phyloP scores from a whole-genome alignment of 2,797 vertebrate species.

The Phalanger gymnotis region DNA sequence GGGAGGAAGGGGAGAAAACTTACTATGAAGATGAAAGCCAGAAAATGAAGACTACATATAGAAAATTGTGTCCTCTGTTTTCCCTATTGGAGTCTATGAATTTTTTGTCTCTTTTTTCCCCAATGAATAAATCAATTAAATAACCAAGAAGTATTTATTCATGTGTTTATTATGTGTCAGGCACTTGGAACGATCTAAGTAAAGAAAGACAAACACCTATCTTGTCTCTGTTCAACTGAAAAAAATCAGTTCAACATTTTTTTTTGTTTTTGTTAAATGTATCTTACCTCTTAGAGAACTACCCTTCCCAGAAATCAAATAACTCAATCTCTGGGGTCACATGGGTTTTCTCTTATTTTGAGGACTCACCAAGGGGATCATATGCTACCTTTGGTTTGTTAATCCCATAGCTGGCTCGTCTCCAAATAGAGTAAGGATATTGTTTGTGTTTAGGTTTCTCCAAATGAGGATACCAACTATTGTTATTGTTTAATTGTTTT shows the following conservation, averaged over 20 bases:
- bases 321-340: not conserved
- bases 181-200: not conserved
- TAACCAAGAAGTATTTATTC: not conserved
- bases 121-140: not conserved
- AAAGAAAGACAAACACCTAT: not conserved
- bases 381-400: not conserved
- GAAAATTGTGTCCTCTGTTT: not conserved
- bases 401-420: not conserved
- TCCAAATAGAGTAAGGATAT: not conserved
- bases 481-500: not conserved
- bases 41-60: not conserved
- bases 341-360: not conserved
- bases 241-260: not conserved
- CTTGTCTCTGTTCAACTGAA: not conserved
- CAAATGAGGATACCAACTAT: not conserved
- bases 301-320: not conserved
- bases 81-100: not conserved
- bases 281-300: not conserved
- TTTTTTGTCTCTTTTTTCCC: not conserved
- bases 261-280: not conserved
- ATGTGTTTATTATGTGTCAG: not conserved
- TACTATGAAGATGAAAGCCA: not conserved
- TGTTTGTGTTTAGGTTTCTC: not conserved
- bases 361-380: not conserved
- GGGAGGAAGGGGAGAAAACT: not conserved